Conservation (phyloP, 2,888 invertebrate species). For the Hirtodrosophila alboralis region DNA sequence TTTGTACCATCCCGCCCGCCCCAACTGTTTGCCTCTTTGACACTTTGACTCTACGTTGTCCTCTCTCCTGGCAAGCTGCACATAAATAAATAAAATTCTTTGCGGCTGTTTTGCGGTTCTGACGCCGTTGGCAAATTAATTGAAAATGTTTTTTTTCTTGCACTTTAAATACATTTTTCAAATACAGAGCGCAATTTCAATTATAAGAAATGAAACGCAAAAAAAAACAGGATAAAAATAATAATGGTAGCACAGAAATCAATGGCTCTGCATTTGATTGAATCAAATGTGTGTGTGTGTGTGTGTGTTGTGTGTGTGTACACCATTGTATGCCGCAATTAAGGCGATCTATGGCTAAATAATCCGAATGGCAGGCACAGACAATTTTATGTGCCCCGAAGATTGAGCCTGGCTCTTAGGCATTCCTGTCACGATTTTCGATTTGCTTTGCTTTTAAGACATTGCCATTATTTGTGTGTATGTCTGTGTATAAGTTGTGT, state of each 20-base stretch:
- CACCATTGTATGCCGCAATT: conserved; percentile 60
- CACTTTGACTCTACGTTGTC: conserved; percentile 50
- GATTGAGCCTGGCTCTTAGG: conserved; percentile 37
- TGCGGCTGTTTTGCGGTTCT: conserved; percentile 62
- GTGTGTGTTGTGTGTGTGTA: no score
- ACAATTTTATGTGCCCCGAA: conserved; percentile 18
- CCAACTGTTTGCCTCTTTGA: conserved; percentile 42
- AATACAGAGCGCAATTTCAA: conserved; percentile 63
- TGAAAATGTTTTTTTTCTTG: conserved; percentile 56
- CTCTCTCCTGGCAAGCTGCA: conserved; percentile 19
- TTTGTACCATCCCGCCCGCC: neutral
- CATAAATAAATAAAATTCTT: conserved; percentile 71
- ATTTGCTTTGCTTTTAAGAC: conserved; percentile 70
- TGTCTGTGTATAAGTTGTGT: conserved; percentile 10
- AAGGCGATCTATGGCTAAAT: conserved; percentile 61
- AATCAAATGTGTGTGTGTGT: conserved; percentile 74
- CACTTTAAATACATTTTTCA: conserved; percentile 47
- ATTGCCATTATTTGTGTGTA: conserved; percentile 19
- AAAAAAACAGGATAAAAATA: conserved; percentile 22
- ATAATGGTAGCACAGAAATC: conserved; percentile 41
- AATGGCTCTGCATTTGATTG: conserved; percentile 66
- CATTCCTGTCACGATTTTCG: conserved; percentile 75
- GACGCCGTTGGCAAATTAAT: conserved; percentile 61
- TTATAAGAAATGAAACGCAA: conserved; percentile 46
- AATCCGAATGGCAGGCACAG: conserved; percentile 22